Evolutionary conservation across 1,140 invertebrate species (phyloP), one percentile per base, ranked within the genome.

Genomic region (Papilio polytes): DNA sequence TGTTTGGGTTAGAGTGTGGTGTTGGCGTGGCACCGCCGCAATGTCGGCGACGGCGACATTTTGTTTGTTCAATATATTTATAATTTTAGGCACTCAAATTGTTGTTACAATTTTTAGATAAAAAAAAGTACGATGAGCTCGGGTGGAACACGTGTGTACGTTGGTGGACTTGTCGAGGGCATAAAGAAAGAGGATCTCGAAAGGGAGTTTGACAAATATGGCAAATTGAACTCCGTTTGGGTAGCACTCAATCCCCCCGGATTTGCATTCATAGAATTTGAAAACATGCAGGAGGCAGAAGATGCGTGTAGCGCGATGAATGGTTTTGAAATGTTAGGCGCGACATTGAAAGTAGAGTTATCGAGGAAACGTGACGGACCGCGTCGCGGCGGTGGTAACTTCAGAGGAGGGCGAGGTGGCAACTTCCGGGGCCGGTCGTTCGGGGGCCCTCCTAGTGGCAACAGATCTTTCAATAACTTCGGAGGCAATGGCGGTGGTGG

Each of bases 231-330:
- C 95, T 99, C 97, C 92, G 98, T 99, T 66, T 99, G 98, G 98
- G 98, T 95, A 81, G 94, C 94, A 87, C 95, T 96, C 84, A 96
- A 95, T 86, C 96, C 98, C 98, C 85, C 98, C 97, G 86, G 98
- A 85, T 99, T 99, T 96, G 99, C 99, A 77, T 99, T 99, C 96
- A 98, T 99, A 89, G 99, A 99, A 95, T 99, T 99, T 96, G 98
- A 99, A 95, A 98, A 99, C 94, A 96, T 97, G 88, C 97, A 98
- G 90, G 98, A 99, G 96, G 99, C 99, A 44, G 98, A 99, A 92
- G 97, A 98, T 93, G 98, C 99, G 51, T 98, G 98, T 92, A 97
- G 97, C 93, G 98, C 97, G 85, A 96, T 99, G 89, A 99, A 99
- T 95, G 98, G 98, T 81, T 97, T 97, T 82, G 97, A 97, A 87